A percentile compares a stretch with the other conserved stretches of the same genome.
phyloP scores from a whole-genome alignment of 1,140 invertebrate genomes.

The Drosophila bocqueti region DNA sequence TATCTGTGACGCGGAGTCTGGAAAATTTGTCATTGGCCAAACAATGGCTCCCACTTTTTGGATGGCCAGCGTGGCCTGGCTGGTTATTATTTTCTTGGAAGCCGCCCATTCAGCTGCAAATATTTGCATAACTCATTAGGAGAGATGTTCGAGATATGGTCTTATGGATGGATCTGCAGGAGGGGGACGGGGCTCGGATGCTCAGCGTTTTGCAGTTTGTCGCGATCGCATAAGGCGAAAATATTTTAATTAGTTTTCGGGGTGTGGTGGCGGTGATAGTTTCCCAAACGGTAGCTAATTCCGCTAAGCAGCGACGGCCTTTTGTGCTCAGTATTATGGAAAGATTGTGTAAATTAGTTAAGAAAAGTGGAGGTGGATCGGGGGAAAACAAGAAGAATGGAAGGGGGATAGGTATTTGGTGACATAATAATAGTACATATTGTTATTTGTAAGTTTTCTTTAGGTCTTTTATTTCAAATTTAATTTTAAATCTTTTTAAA shows the following conservation, averaged over 20 bases:
- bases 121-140: conserved; percentile 82
- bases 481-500: too few species aligned
- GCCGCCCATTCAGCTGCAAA: conserved; percentile 66
- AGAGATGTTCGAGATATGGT: conserved; percentile 58
- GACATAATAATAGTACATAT: neutral
- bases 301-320: conserved; percentile 28
- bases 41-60: conserved; percentile 39
- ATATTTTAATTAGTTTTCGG: conserved; percentile 81
- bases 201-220: conserved; percentile 56
- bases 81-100: conserved; percentile 45
- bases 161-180: conserved; percentile 3
- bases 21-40: conserved; percentile 50
- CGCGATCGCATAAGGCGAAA: conserved; percentile 63
- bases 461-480: too few species aligned
- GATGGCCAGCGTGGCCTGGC: conserved; percentile 7
- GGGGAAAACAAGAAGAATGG: neutral
- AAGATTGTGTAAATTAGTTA: conserved; percentile 68
- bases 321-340: conserved; percentile 64
- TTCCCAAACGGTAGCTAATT: conserved; percentile 46
- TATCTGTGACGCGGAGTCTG: conserved; percentile 35
- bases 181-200: conserved; percentile 2
- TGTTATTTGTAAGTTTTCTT: too few species aligned
- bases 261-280: conserved; percentile 28
- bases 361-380: neutral
- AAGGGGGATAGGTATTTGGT: neutral